Conservation (phyloP, 2,113 vertebrate species). For the Brachyistius frenatus region DNA sequence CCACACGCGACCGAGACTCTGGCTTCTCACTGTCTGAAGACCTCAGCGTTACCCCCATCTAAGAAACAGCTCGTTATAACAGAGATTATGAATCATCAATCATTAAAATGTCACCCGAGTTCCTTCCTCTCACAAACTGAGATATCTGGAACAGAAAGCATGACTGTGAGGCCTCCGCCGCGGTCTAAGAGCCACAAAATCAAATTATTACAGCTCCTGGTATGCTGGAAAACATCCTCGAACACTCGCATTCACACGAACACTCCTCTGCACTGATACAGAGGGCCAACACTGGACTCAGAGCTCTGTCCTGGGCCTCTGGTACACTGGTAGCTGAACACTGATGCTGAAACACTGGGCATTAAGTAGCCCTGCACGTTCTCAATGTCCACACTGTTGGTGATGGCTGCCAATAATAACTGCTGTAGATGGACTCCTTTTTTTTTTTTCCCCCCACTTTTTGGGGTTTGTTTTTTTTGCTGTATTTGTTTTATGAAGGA, state of each 20-base stretch:
- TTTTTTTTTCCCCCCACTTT: background rate
- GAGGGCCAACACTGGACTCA: conserved; percentile 34
- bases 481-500: conserved; percentile 20
- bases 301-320: conserved; percentile 18
- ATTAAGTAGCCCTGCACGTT: background rate
- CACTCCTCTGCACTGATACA: conserved; percentile 46
- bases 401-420: conserved; percentile 16
- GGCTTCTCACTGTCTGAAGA: conserved; percentile 90
- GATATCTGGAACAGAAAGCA: conserved; percentile 24
- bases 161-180: background rate
- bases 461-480: background rate
- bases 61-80: conserved; percentile 29
- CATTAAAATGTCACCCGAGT: background rate
- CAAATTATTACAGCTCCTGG: conserved; percentile 32
- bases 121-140: background rate
- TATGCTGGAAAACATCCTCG: conserved; percentile 64
- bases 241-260: conserved; percentile 22
- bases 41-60: conserved; percentile 89
- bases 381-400: conserved; percentile 6
- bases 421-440: conserved; percentile 37
- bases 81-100: background rate
- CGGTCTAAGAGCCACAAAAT: conserved; percentile 15
- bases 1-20: conserved; percentile 88
- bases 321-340: conserved; percentile 51
- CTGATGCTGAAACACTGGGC: conserved; percentile 57